Evolutionary conservation across 1,140 invertebrate species (phyloP), one percentile per base, ranked within the genome.

Genomic region (Trialeurodes vaporariorum): DNA sequence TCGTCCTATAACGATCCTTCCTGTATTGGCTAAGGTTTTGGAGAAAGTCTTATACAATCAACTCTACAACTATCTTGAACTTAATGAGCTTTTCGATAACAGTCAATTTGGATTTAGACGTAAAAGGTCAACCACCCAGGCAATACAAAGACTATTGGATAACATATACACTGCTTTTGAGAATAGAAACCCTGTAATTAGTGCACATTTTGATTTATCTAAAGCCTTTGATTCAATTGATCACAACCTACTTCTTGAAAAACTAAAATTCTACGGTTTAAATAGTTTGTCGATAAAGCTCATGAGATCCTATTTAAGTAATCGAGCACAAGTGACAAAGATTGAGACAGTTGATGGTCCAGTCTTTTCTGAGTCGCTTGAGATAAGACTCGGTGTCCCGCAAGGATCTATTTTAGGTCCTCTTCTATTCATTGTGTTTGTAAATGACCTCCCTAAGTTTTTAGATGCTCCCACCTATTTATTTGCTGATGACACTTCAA

Each of bases 1-100:
- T n/a, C 63, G 63, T 9, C 63, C 63, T 26, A 26, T 64, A 17
- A 64, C 63, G 2, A 26, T 64, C 9, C 2, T 64, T 64, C 63
- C 63, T 24, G 25, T 25, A 17, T 26, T 64, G 11, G 63, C 24
- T 23, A 64, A 64, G 26, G 22, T 64, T 26, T 26, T 64, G 21
- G 63, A 64, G 26, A 27, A 27, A 23, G 26, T 64, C 26, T 11
- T 64, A 5, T 49, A 49, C 17, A 49, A 49, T 49, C 17, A 49
- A 49, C 17, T 49, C 17, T 49, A 49, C 34, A 49, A 17, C 34
- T 49, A 17, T 49, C 17, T 49, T 49, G 34, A 49, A 49, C 5
- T 17, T 17, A 49, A 49, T 17, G 5, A 49, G 34, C 17, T 49
- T 5, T 49, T 49, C 17, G 5, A 49, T 17, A 17, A 49, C 17